Evolutionary conservation across 2,797 vertebrate species (phyloP), one percentile per base, ranked within the genome.

Genomic region (Pseudochirops corinnae): DNA sequence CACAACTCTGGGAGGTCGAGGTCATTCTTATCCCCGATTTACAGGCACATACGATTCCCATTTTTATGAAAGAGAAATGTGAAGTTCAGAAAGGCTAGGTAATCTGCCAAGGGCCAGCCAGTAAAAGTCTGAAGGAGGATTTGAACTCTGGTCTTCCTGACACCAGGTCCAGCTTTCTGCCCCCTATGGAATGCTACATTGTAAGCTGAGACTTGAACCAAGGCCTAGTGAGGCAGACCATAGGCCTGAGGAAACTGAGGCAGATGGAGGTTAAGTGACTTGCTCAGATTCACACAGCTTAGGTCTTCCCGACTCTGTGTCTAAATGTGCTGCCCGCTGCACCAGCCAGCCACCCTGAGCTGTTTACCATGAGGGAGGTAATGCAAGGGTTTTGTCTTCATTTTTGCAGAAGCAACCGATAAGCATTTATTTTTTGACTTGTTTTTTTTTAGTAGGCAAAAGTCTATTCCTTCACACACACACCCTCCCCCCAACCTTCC

Each of bases 401-500:
- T n/a, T 74, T 74, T 74, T 74, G 16, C 16, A 74, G 62, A 74
- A 74, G 39, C 67, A 82, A 82, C 46, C 6, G 24, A 82, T 82
- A 82, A 82, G n/a, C 21, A 82, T 82, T 82, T 31, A 31, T 62
- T n/a, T 67, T 82, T 82, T 74, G 9, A 82, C n/a, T 46, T 82
- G 26, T 3, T 82, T 82, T 21, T 82, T 74, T 39, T 74, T 11
- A 74, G 46, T 46, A 46, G n/a, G 18, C 7, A 39, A 39, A 82
- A 82, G 24, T 46, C n/a, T 46, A 39, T 82, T 82, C 6, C 18
- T n/a, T 46, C 46, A 46, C 46, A 46, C 46, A 46, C 46, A 46
- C n/a, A n/a, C n/a, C n/a, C n/a, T 13, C 4, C 13, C 1, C n/a
- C 33, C 1, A 2, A 33, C 0, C 29, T 11, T 21, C 62, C n/a